Base-by-base conservation (phyloP, 2,888 invertebrate genomes). In the Dynastes maya region DNA sequence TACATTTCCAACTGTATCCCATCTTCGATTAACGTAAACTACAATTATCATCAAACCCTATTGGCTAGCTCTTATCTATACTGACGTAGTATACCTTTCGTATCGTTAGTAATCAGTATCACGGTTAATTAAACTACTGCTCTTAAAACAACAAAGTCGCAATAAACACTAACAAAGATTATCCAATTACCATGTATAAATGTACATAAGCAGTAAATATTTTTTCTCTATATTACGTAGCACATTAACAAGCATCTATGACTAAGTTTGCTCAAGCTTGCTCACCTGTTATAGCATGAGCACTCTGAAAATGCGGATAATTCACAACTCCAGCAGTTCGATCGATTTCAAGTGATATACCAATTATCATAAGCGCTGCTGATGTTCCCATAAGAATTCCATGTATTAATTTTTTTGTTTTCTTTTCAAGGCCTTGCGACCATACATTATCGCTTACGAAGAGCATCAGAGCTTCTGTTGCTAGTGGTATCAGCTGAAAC, bases 211-310 rank as follows among this genome's bases (percentile, higher is more conserved):
- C 45, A 8, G 11, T 11, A 45, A 45, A 45, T 1, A 8, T 45
- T 45, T 45, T 45, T 45, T 37, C 1, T 45, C 0, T 8, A 11
- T 45, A 55, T 55, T 55, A 55, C n/a, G 55, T n/a, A 55, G 2
- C 55, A 16, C 22, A 55, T 1, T 55, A 27, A 68, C 29, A 49
- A 45, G 22, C 51, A 29, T n/a, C 8, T 64, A 64, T 9, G 64
- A 64, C 29, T 32, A 64, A 64, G n/a, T 6, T 64, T n/a, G 29
- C 13, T 3, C 1, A 16, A 9, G 22, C 45, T 53, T 58, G 22
- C 63, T 13, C 82, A 86, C 87, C 87, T 79, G 86, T 85, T 65
- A 86, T 84, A 37, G 79, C 84, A 79, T 87, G 86, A n/a, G 80
- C 81, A 0, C 83, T 80, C 27, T 63, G 74, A 79, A 87, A 87